Base-by-base conservation (phyloP, 1,140 invertebrate genomes). In the Lordiphosa collinella region DNA sequence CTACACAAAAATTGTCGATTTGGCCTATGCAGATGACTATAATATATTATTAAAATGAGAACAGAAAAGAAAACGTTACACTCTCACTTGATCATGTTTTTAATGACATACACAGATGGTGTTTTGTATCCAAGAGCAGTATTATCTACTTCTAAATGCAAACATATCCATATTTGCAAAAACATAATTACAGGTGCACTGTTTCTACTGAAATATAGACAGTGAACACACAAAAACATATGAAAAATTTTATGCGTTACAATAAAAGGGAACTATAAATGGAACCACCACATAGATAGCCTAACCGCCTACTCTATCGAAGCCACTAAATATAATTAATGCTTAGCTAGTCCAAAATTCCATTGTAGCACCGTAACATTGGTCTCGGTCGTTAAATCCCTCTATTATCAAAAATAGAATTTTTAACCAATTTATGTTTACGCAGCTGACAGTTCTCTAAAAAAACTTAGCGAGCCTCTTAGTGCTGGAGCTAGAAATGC, bases 21-120 rank as follows among this genome's bases (percentile, higher is more conserved):
- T 31, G 34, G 34, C 51, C 0, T 62, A 62, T 34, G 59, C 59
- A 6, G 59, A 62, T 37, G 59, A 62, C 38, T 49, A 34, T 18
- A 37, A 49, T n/a, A 18, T 62, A 2, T 55, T 5, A 10, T 13
- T 3, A 51, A 54, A 48, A 48, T 4, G 40, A 1, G 5, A 31
- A 8, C 43, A 61, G 14, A 16, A 29, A 54, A n/a, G n/a, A 48
- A 48, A 62, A 44, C 10, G 5, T 9, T 9, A 29, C 9, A 43
- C 49, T 16, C 3, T 16, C 14, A n/a, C 18, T 10, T 62, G 2
- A 14, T 34, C 46, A 35, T 16, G 7, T 9, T 52, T 44, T 52
- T 16, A 31, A 11, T 10, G 34, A 60, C 5, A 60, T 60, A 14
- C 18, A n/a, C 5, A 10, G 31, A 2, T 53, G 40, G 57, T 59